phyloP scores from a whole-genome alignment of 2,888 invertebrate species.

The Eupithecia abbreviata region DNA sequence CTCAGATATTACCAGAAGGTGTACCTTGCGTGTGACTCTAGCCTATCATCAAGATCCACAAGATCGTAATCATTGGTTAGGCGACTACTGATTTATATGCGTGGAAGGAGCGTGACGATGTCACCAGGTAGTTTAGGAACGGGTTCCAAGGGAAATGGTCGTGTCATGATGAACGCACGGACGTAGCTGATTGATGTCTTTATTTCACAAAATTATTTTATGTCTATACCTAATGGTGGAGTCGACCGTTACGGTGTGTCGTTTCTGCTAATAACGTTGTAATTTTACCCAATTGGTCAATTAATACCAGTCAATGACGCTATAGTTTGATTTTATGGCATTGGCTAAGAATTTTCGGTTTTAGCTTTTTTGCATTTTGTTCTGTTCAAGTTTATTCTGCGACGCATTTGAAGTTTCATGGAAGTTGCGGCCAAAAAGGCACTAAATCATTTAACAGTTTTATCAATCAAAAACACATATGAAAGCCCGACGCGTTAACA shows the following conservation, averaged over 20 bases:
- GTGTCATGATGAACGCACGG: slow-evolving; percentile 28
- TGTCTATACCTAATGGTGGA: slow-evolving; percentile 7
- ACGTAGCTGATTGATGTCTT: slow-evolving; percentile 30
- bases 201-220: slow-evolving; percentile 23
- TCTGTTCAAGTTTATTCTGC: not conserved
- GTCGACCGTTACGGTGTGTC: not conserved
- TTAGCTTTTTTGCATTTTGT: not conserved
- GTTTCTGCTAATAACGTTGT: slow-evolving; percentile 4
- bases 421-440: not conserved
- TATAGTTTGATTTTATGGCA: not conserved
- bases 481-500: not conserved
- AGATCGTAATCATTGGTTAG: slow-evolving; percentile 27
- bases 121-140: slow-evolving; percentile 24
- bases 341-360: not conserved
- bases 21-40: slow-evolving; percentile 6
- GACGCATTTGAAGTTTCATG: not conserved
- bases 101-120: slow-evolving; percentile 22
- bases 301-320: not conserved
- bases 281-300: not conserved
- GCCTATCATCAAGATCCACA: slow-evolving; percentile 7
- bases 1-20: slow-evolving; percentile 5
- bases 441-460: slow-evolving; percentile 8
- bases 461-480: not conserved
- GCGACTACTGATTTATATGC: slow-evolving; percentile 28
- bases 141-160: slow-evolving; percentile 28